phyloP scores from a whole-genome alignment of 2,888 invertebrate species.

The Lordiphosa andalusiaca region DNA sequence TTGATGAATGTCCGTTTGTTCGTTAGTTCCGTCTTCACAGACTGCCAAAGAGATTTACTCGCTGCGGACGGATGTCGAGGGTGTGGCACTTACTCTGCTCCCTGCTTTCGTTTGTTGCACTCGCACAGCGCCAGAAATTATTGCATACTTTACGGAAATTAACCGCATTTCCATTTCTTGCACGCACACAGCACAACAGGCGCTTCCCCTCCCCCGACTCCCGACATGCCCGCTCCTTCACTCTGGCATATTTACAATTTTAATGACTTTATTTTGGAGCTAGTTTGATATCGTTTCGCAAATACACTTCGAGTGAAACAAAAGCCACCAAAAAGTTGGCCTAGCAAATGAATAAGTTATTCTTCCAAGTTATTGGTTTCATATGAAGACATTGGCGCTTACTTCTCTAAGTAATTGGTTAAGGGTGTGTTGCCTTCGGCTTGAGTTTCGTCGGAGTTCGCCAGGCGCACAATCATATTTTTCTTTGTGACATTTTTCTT shows the following conservation, averaged over 20 bases:
- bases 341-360: too few species aligned
- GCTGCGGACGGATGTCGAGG: slow-evolving; percentile 31
- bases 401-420: too few species aligned
- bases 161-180: slow-evolving; percentile 77
- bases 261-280: slow-evolving; percentile 71
- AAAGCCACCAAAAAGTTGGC: too few species aligned
- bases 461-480: slow-evolving; percentile 39
- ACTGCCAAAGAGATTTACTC: slow-evolving; percentile 71
- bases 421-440: slow-evolving; percentile 14
- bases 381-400: too few species aligned
- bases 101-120: slow-evolving; percentile 52
- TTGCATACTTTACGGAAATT: slow-evolving; percentile 79
- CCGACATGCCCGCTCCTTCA: slow-evolving; percentile 2
- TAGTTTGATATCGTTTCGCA: slow-evolving; percentile 47
- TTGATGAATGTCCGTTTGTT: slow-evolving; percentile 77
- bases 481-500: slow-evolving; percentile 66
- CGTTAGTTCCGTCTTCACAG: slow-evolving; percentile 73
- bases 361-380: too few species aligned
- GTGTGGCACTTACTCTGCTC: slow-evolving; percentile 53
- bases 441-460: slow-evolving; percentile 6
- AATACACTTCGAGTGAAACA: not conserved
- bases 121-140: slow-evolving; percentile 68
- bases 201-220: slow-evolving; percentile 29
- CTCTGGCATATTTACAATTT: slow-evolving; percentile 52
- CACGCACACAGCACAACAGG: slow-evolving; percentile 64